Percentiles rank a stretch among this genome's conserved stretches.
Conservation (phyloP, 2,888 invertebrate species). For the Polyommatus iphigenia region DNA sequence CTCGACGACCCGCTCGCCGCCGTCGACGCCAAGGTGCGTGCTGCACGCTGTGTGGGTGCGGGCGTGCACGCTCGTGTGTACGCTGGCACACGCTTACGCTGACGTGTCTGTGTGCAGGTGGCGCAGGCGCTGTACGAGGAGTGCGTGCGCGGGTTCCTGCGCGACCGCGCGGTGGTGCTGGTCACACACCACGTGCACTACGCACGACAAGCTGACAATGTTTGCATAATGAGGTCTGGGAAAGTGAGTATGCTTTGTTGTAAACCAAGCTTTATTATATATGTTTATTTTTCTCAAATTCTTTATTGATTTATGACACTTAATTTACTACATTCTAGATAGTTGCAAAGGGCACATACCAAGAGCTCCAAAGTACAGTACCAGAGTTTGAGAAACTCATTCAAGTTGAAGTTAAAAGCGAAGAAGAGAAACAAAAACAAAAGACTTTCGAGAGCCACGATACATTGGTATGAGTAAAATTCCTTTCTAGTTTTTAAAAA, state of each 20-base stretch:
- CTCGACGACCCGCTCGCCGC: constrained; percentile 82
- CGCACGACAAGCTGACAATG: constrained; percentile 66
- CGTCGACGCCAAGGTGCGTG: constrained; percentile 81
- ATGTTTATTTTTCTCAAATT: neutral
- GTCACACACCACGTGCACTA: constrained; percentile 86
- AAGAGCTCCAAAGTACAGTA: constrained; percentile 77
- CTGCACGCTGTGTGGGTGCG: neutral
- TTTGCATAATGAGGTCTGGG: constrained; percentile 66
- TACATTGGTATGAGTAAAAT: constrained; percentile 48
- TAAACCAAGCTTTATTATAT: no score
- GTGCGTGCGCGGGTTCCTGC: constrained; percentile 78
- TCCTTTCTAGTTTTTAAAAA: neutral
- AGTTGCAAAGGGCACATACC: constrained; percentile 81
- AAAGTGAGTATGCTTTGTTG: constrained; percentile 48
- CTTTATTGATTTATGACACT: neutral
- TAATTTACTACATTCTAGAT: constrained; percentile 49
- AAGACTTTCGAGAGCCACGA: constrained; percentile 62
- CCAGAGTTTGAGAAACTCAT: constrained; percentile 66
- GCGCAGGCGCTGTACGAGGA: constrained; percentile 82
- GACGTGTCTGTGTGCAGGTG: constrained; percentile 49
- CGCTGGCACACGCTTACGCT: neutral
- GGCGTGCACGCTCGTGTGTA: neutral
- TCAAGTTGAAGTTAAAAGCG: constrained; percentile 62
- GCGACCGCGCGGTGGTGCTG: constrained; percentile 77
- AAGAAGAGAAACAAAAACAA: constrained; percentile 68